A percentile compares a stretch with the other conserved stretches of the same genome.
These are phyloP conservation scores for Lasiommata megera DNA, from an alignment of 2,888 invertebrate genomes.

Conservation along the genomic window DNA sequence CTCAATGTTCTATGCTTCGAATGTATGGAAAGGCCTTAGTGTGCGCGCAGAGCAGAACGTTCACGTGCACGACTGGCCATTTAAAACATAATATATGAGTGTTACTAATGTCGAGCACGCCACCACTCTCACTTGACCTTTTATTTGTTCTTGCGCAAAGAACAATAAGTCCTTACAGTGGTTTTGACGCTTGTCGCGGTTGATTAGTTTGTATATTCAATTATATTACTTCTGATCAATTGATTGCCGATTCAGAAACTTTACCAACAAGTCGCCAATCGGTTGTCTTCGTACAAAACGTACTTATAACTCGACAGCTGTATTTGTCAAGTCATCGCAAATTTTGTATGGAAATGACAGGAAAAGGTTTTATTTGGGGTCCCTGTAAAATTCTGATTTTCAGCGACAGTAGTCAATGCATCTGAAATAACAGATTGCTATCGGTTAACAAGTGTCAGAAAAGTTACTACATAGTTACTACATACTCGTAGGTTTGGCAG, in stretches of 20 bases:
- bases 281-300: too few species aligned
- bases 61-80: neutral
- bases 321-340: too few species aligned
- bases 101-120: constrained; percentile 6
- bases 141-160: constrained; percentile 4
- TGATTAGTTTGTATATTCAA: neutral
- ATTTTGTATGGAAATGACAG: neutral
- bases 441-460: too few species aligned
- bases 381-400: too few species aligned
- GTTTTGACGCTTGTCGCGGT: neutral
- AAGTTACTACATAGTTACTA: too few species aligned
- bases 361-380: too few species aligned
- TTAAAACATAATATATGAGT: neutral
- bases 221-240: neutral
- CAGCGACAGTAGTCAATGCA: too few species aligned
- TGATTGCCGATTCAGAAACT: neutral
- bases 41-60: neutral
- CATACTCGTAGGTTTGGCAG: too few species aligned
- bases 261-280: too few species aligned
- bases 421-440: too few species aligned
- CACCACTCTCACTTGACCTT: constrained; percentile 12
- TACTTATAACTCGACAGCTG: too few species aligned
- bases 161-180: neutral
- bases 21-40: neutral
- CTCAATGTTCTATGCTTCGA: neutral